Evolutionary conservation across 2,888 invertebrate species (phyloP), one percentile per base, ranked within the genome.

Genomic region (Asteroscopus sphinx): DNA sequence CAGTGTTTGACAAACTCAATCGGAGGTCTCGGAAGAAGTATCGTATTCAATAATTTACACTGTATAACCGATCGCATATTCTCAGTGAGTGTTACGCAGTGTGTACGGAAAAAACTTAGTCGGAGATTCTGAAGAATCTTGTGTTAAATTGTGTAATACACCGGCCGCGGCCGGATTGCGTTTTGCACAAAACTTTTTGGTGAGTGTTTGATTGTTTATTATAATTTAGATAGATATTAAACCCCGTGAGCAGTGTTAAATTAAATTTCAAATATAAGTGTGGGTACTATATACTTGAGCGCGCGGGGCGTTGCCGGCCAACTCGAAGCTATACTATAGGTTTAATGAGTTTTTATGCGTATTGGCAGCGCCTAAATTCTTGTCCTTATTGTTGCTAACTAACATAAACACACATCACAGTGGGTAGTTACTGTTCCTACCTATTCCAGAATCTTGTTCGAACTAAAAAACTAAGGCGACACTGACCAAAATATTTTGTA

Each of bases 81-180:
- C 89, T 93, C 92, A 94, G 94, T 94, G 94, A 92, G 93, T 94
- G 94, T 94, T 88, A 93, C 94, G 87, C 94, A 94, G 93, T 94
- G 94, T 91, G 94, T 94, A 90, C 90, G 94, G 83, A 94, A 94
- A 94, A 94, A 94, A 94, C 94, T 94, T 94, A 90, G 89, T 92
- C 93, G 93, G 90, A 93, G 93, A 94, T 94, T 94, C 91, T 94
- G 91, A 94, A 94, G 92, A 93, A 92, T 93, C 90, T 93, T 92
- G 93, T 92, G 93, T 90, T 90, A 91, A 92, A 91, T 92, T 93
- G 93, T 93, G 94, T 92, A 92, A 91, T 89, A 89, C 90, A 83
- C 90, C 92, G 92, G 92, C 88, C 80, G 84, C 85, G 83, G 89
- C 87, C 88, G 93, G 93, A 91, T 91, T 88, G 88, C 88, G 82